These are phyloP conservation scores for Neodiprion lecontei DNA, from an alignment of 1,140 invertebrate species.

Conservation along the genomic window DNA sequence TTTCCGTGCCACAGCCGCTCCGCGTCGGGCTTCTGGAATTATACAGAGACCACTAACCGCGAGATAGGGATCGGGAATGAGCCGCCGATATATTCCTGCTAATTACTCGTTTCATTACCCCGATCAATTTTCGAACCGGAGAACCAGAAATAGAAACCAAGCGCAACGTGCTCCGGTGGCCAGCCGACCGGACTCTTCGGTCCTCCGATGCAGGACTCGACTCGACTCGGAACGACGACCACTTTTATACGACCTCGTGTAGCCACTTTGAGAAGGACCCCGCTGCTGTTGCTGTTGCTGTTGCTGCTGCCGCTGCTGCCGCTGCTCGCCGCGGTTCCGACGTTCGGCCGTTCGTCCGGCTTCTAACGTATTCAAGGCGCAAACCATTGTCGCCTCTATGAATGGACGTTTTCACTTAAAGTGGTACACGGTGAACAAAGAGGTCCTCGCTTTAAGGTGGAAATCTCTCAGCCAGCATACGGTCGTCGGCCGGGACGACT, in stretches of 20 bases:
- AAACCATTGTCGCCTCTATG: slow-evolving; percentile 41
- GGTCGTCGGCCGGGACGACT: slow-evolving; percentile 37
- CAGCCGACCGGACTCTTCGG: background rate
- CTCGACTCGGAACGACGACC: background rate
- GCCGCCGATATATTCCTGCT: no score
- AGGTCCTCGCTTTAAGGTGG: slow-evolving; percentile 51
- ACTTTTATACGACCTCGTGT: background rate
- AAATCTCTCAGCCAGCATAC: slow-evolving; percentile 43
- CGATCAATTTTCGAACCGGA: background rate
- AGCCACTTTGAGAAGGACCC: background rate
- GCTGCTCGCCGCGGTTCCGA: slow-evolving; percentile 19
- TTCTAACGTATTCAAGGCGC: slow-evolving; percentile 14
- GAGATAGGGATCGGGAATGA: no score
- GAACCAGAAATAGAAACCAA: background rate
- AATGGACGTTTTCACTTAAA: slow-evolving; percentile 54
- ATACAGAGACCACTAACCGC: no score
- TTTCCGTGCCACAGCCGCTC: no score
- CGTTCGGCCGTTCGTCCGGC: slow-evolving; percentile 26
- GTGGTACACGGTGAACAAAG: slow-evolving; percentile 52
- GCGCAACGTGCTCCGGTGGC: background rate
- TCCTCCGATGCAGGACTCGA: no score
- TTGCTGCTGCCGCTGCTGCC: background rate
- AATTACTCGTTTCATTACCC: background rate
- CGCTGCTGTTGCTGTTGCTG: background rate
- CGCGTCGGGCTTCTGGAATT: no score